A percentile compares a stretch with the other conserved stretches of the same genome.
These are phyloP conservation scores for Nectonema munidae DNA, from an alignment of 2,888 invertebrate species.

Conservation along the genomic window DNA sequence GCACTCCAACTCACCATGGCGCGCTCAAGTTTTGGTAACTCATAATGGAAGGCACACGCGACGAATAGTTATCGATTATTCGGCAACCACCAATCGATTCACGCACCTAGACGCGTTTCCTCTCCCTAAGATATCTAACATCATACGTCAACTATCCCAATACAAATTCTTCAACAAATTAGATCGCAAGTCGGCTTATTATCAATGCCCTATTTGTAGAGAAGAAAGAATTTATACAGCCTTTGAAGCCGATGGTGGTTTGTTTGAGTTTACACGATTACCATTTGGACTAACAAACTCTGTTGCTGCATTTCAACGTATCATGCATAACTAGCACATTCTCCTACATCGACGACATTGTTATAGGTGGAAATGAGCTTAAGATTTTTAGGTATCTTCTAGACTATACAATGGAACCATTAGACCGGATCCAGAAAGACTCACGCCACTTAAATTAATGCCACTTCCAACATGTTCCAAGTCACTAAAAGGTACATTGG, in stretches of 20 bases:
- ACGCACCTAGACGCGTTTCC: conserved; percentile 17
- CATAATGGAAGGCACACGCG: no score
- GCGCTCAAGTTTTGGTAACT: no score
- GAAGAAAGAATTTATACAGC: conserved; percentile 18
- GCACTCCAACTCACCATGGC: no score
- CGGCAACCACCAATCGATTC: conserved; percentile 18
- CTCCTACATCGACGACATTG: conserved; percentile 19
- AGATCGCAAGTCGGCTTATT: conserved; percentile 18
- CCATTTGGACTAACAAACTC: conserved; percentile 19
- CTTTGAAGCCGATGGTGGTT: conserved; percentile 17
- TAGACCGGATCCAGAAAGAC: no score
- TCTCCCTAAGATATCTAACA: conserved; percentile 17
- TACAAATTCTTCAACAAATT: conserved; percentile 17
- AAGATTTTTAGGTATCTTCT: no score
- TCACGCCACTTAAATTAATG: no score
- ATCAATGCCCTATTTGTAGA: conserved; percentile 18
- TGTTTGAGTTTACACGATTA: conserved; percentile 18
- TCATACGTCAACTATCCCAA: conserved; percentile 16
- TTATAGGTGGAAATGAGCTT: no score
- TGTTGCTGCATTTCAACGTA: conserved; percentile 19
- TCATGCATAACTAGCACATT: conserved; percentile 17
- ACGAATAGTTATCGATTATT: no score
- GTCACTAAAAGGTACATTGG: no score
- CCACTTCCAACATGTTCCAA: no score
- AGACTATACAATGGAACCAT: no score